A percentile compares a stretch with the other conserved stretches of the same genome.
These are phyloP conservation scores for Hippocampus barbouri DNA, from an alignment of 2,113 vertebrate species.

Conservation along the genomic window DNA sequence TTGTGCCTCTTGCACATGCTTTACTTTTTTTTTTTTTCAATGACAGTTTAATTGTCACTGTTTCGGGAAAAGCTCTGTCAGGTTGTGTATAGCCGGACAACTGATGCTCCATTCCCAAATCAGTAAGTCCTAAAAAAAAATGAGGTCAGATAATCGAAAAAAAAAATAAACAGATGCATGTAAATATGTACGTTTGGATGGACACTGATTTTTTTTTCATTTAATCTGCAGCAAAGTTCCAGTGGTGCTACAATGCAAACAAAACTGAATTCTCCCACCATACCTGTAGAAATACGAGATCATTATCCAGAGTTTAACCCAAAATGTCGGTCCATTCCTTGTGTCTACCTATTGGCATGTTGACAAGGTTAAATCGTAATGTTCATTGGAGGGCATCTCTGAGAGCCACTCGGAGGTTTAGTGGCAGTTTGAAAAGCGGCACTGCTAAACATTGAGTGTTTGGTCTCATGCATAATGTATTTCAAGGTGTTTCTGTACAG, in stretches of 20 bases:
- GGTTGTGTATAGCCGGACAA: constrained; percentile 20
- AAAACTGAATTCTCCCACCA: not conserved
- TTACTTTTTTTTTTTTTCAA: constrained; percentile 7
- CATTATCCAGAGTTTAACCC: not conserved
- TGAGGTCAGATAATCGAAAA: not conserved
- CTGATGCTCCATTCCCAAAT: constrained; percentile 1
- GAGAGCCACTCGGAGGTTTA: constrained; percentile 6
- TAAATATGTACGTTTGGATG: too few species aligned
- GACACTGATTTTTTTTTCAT: too few species aligned
- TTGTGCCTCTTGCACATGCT: constrained; percentile 45
- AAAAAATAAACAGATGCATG: not conserved
- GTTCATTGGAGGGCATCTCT: constrained; percentile 2
- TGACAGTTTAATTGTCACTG: constrained; percentile 38
- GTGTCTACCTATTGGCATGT: constrained; percentile 1
- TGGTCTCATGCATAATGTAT: constrained; percentile 12
- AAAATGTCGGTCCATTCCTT: not conserved
- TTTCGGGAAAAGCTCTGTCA: constrained; percentile 17
- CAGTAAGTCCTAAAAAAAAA: not conserved
- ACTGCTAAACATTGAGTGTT: constrained; percentile 13
- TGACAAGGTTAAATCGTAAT: constrained; percentile 9
- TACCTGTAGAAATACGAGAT: not conserved
- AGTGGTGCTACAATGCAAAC: not conserved
- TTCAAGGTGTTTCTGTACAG: not conserved
- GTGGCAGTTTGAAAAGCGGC: constrained; percentile 4
- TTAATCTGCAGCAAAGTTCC: not conserved